Base-by-base conservation (phyloP, 2,797 vertebrate species). In the Pteropus rufus region DNA sequence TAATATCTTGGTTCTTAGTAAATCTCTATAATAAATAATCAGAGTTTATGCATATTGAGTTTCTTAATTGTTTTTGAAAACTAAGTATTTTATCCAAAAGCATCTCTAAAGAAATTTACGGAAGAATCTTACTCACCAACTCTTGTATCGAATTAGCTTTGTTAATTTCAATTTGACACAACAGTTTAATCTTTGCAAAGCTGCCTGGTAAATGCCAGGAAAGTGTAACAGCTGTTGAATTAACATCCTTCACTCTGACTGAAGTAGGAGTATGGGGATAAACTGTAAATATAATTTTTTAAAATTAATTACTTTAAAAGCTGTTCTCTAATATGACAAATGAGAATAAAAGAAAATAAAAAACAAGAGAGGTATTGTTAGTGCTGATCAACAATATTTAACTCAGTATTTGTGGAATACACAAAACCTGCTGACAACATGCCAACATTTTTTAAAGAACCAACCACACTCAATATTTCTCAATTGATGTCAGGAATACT, bases 151-250 rank as follows among this genome's bases (percentile, higher is more conserved):
- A 97, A 52, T 90, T 93, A 69, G 86, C 56, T 84, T 70, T 91
- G 34, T 69, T 97, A 92, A 98, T 95, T 97, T 98, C 97, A 96
- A 98, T 89, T 97, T 99, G 98, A 98, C 98, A 99, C 16, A 98
- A 89, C 89, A 99, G 97, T 70, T 97, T 98, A 65, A 98, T 97
- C 18, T 97, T 97, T 64, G 79, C 89, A 96, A 98, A 99, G 88
- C 65, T 98, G 95, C 98, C 98, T 16, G 96, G 95, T 93, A 99
- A 96, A 95, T 92, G 91, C 98, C 98, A 99, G n/a, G 24, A 96
- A 39, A 99, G 91, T 1, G 0, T 86, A 73, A 98, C 46, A 0
- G 93, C 97, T 91, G 98, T 98, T 79, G 98, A 97, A 65, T 96
- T 98, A 67, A 87, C 85, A 67, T 95, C 96, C 90, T 67, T 98